Base-by-base conservation (phyloP, 1,140 invertebrate genomes). In the Ips typographus region DNA sequence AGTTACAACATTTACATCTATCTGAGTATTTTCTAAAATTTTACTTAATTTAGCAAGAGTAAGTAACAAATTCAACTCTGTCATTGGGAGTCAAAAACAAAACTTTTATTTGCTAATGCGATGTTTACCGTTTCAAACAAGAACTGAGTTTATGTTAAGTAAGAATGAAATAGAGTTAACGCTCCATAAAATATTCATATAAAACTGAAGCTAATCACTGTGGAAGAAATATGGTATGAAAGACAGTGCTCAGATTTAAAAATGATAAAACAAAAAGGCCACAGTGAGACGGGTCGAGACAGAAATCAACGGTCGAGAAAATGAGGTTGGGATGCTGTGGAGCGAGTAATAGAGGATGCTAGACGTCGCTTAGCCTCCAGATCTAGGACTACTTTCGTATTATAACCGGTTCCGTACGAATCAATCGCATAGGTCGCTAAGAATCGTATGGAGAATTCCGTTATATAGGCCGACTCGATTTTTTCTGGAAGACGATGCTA, bases 231-330 rank as follows among this genome's bases (percentile, higher is more conserved):
- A 62, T 68, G 58, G 47, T 68, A 68, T 62, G 65, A 68, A 68
- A 68, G 59, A 57, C 60, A 68, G 40, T 62, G 47, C 67, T 53
- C 40, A 43, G 57, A 57, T 62, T 56, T 61, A 63, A 68, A 68
- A 68, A 67, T 67, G 44, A 62, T 65, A 71, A 64, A 64, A 63
- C 58, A 63, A 64, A 68, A 43, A 60, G 38, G 41, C 55, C 43
- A 49, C 55, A 66, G 56, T 43, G 56, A 63, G 49, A 49, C 56
- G 71, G 75, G 76, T 73, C 74, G 70, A 76, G 73, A 76, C 73
- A 74, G 77, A 76, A 82, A 80, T 78, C 80, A 81, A 80, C 80
- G 80, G 79, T 77, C 79, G 80, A 81, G 80, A 82, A 81, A 82
- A 82, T 82, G 80, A 81, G 79, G 80, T 81, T 82, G 78, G 72